phyloP scores from a whole-genome alignment of 2,888 invertebrate genomes.

The Linnaemya vulpina region DNA sequence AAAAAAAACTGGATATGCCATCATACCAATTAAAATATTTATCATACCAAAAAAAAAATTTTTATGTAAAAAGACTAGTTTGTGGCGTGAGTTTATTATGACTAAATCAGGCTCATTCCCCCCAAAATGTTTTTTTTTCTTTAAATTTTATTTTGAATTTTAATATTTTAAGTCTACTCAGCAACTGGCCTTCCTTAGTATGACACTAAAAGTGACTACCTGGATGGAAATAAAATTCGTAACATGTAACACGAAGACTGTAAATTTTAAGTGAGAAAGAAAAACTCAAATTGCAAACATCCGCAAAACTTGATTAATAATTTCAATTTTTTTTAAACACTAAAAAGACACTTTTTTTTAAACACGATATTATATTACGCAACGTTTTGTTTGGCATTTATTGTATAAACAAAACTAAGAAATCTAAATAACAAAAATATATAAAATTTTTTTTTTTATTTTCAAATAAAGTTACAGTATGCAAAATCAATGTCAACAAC shows the following conservation, averaged over 20 bases:
- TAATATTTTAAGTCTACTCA: not conserved
- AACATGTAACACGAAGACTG: conserved; percentile 5
- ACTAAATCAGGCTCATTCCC: conserved; percentile 6
- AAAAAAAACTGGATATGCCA: conserved; percentile 12
- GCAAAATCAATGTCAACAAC: conserved; percentile 70
- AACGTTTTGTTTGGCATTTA: conserved; percentile 40
- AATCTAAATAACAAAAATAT: not conserved
- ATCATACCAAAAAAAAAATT: not conserved
- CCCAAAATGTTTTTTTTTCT: not conserved
- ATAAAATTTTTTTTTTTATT: not conserved
- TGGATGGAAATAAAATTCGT: not conserved
- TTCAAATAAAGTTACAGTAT: conserved; percentile 26
- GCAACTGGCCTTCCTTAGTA: conserved; percentile 2
- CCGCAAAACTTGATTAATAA: conserved; percentile 53
- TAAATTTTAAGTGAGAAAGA: conserved; percentile 35
- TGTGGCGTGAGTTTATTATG: not conserved
- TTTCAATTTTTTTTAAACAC: not conserved
- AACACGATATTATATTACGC: conserved; percentile 53
- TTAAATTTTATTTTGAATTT: not conserved
- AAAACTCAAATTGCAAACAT: conserved; percentile 60
- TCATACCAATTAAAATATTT: conserved; percentile 1
- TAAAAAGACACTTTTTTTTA: conserved; percentile 16
- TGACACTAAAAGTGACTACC: not conserved
- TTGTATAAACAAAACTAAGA: conserved; percentile 16
- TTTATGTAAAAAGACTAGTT: not conserved